Evolutionary conservation across 1,140 invertebrate species (phyloP).

Genomic region (Phymorhynchus buccinoides): DNA sequence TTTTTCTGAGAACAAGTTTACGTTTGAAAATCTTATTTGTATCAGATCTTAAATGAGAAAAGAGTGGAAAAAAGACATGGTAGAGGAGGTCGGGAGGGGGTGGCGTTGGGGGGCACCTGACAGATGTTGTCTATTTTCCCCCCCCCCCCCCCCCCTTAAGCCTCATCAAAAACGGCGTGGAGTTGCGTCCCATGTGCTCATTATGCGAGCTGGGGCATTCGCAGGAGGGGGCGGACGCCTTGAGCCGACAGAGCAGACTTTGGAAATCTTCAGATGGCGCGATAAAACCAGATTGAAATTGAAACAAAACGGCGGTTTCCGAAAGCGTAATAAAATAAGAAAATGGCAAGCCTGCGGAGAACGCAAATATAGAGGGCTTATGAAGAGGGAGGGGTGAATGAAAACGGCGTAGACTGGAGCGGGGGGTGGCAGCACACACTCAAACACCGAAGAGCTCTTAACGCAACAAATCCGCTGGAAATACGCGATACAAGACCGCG

Average conservation of each 20-base stretch:
- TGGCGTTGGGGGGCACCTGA: not conserved
- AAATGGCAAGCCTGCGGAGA: too few species aligned
- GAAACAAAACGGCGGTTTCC: not conserved
- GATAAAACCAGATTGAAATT: slow-evolving; percentile 1
- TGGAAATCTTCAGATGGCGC: not conserved
- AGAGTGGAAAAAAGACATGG: not conserved
- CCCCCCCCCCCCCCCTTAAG: not conserved
- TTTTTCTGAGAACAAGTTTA: not conserved
- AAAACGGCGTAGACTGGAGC: not conserved
- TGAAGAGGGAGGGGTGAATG: not conserved
- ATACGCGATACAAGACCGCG: not conserved
- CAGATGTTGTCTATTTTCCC: not conserved
- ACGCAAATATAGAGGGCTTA: too few species aligned
- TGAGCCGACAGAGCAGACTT: not conserved
- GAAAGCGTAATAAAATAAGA: too few species aligned
- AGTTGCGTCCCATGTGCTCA: not conserved
- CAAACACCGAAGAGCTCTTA: not conserved
- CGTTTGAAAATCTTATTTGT: not conserved
- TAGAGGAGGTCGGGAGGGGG: not conserved
- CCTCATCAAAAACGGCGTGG: not conserved
- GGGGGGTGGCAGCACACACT: too few species aligned
- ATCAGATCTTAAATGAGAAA: not conserved
- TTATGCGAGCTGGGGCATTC: not conserved
- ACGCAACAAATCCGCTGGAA: not conserved
- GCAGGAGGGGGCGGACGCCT: not conserved